Evolutionary conservation across 2,797 vertebrate species (phyloP).

Genomic region (Crenuchus spilurus): DNA sequence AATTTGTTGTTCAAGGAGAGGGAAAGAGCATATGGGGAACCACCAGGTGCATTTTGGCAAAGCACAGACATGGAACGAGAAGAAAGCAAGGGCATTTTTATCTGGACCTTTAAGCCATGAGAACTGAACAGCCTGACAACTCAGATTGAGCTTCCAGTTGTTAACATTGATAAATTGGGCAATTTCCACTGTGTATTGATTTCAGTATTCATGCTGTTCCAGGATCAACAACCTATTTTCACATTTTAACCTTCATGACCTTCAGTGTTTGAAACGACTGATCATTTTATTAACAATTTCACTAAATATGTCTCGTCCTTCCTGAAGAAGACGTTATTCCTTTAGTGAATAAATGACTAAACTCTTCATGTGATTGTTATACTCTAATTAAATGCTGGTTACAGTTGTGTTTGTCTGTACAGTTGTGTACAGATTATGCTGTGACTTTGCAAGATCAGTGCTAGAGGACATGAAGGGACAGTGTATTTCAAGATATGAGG

Average conservation of each 20-base stretch:
- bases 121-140: constrained; percentile 30
- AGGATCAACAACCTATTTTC: not conserved
- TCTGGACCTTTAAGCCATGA: constrained; percentile 37
- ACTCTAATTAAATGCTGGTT: not conserved
- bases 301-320: not conserved
- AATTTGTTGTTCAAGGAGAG: constrained; percentile 63
- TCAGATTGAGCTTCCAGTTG: constrained; percentile 22
- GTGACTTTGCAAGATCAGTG: constrained; percentile 12
- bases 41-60: constrained; percentile 51
- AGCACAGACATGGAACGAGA: constrained; percentile 37
- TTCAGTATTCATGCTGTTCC: constrained; percentile 21
- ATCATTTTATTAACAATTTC: not conserved
- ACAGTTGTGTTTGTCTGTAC: constrained; percentile 9
- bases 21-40: constrained; percentile 56
- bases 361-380: not conserved
- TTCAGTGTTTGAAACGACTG: not conserved
- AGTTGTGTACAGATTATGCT: no score
- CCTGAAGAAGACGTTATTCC: not conserved
- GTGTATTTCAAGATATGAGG: not conserved
- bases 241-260: not conserved
- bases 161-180: constrained; percentile 30
- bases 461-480: not conserved
- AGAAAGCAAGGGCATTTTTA: constrained; percentile 39
- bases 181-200: constrained; percentile 15
- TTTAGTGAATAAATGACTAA: not conserved